Evolutionary conservation across 1,140 invertebrate genomes (phyloP), one percentile per base, ranked within the genome.

Genomic region (Drosophila bocqueti): DNA sequence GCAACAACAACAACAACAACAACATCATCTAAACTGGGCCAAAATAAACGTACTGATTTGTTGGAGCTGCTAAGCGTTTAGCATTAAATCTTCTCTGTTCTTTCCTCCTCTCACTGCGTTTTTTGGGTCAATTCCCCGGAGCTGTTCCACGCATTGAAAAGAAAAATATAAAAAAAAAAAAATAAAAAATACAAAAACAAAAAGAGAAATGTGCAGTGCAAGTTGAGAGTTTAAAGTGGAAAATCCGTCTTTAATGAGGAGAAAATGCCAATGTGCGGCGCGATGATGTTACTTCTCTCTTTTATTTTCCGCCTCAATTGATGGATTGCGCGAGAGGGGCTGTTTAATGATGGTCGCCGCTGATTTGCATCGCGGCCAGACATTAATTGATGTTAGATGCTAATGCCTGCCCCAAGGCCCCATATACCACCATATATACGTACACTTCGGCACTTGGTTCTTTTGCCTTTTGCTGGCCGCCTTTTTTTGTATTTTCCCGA

Each of bases 321-420:
- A 73, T 73, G 69, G 69, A 73, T 49, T 59, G 69, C 66, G 24
- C 60, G 18, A 46, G 18, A 7, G 11, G 11, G 5, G 21, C 26
- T 42, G 50, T 76, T 78, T 77, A 78, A 78, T 78, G 72, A 75
- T 71, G 50, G 67, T 38, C 50, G 62, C 43, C 36, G 49, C 46
- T 77, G 74, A 69, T 77, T 77, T 78, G 75, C 85, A 80, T 76
- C 68, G 55, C 55, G 68, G 68, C 46, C 42, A 61, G 67, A 76
- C 54, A 69, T 76, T 76, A 89, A 87, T 83, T 89, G 68, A 86
- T 73, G 73, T 76, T 76, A 52, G 34, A 63, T 74, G 60, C 59
- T 74, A 76, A 83, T 83, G 64, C 54, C 45, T 76, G 66, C 63
- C 52, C 52, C 54, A 67, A 64, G 42, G 62, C 62, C 42, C 67